Evolutionary conservation across 2,888 invertebrate species (phyloP), one percentile per base, ranked within the genome.

Genomic region (Orthosia incerta): DNA sequence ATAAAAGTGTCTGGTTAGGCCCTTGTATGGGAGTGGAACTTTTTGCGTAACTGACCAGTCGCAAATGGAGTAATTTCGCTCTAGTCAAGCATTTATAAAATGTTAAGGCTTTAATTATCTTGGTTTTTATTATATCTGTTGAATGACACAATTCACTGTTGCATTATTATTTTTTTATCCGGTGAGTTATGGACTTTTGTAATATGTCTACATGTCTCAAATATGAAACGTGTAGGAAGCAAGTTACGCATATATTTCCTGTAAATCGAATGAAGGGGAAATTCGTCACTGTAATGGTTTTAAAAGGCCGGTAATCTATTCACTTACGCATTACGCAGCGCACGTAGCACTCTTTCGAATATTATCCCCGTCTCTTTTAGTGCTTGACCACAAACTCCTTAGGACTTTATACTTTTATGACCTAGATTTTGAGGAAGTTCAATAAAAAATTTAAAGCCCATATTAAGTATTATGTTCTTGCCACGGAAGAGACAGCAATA

Each of bases 31-130:
- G 48, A 26, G 65, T 78, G 74, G 76, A 65, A 74, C 66, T 79
- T 82, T 83, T 83, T 87, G 76, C 84, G 86, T 86, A 86, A 87
- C 62, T 69, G 18, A 79, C 82, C 74, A 62, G 83, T 81, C 70
- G 50, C 45, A 57, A 82, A 84, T 75, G 83, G 65, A 81, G 63
- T 85, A 76, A 77, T 76, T 71, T 68, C 63, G 55, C 71, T 61
- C 50, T 76, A 79, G 62, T 71, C 55, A 50, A 55, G 39, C 26
- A 76, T 73, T 77, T 79, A 79, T 74, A 48, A 82, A 82, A 77
- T 75, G 48, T 70, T 70, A 50, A 56, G 71, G 60, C 39, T 64
- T 76, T 70, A 56, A 77, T 73, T 60, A 51, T 68, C 26, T 71
- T 60, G 48, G 12, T 74, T 76, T 84, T 82, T 79, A 31, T 74